Conservation (phyloP, 2,113 vertebrate species). For the Crotophaga sulcirostris region DNA sequence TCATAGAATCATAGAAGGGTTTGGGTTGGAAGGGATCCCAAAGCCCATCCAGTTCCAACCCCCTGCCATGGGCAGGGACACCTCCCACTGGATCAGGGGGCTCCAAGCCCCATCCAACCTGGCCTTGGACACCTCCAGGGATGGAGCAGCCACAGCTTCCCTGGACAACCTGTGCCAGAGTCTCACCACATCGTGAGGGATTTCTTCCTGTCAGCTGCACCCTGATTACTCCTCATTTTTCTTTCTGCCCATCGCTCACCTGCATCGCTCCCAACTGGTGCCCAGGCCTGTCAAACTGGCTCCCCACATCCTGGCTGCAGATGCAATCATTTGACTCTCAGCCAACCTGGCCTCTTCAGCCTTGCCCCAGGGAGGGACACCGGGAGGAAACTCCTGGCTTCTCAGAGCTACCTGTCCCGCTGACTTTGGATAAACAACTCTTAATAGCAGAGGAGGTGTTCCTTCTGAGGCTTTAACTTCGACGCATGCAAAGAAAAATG, state of each 20-base stretch:
- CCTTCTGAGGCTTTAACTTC: background rate
- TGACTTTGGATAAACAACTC: background rate
- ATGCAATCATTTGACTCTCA: background rate
- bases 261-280: background rate
- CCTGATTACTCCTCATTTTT: background rate
- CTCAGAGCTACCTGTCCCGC: background rate
- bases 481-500: background rate
- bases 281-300: background rate
- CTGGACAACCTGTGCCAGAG: no score
- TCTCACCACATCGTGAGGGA: no score
- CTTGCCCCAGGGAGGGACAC: background rate
- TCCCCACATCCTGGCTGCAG: fast-evolving
- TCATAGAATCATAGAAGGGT: background rate
- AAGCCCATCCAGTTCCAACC: no score
- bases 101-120: no score
- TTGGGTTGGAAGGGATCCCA: no score
- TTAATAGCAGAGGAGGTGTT: background rate
- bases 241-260: background rate
- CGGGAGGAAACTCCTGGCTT: background rate
- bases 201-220: background rate
- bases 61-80: no score
- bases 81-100: no score
- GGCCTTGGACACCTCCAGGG: no score
- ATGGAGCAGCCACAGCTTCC: no score
- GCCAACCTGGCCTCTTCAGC: fast-evolving